A percentile compares a stretch with the other conserved stretches of the same genome.
Evolutionary conservation across 2,113 vertebrate genomes (phyloP).

Genomic region (Empidonax traillii): DNA sequence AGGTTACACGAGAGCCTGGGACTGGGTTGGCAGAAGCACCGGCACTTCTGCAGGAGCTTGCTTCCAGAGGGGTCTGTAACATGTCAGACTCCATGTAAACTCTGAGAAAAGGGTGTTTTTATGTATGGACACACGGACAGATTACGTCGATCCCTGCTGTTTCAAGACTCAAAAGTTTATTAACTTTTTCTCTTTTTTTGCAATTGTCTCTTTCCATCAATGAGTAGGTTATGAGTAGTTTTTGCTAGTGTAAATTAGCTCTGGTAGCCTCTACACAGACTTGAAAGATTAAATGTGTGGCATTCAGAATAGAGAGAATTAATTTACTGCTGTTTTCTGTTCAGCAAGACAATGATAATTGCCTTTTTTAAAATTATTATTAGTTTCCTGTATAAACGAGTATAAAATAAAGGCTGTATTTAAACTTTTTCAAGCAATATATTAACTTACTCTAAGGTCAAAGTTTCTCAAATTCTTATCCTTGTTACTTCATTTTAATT

Average conservation of each 20-base stretch:
- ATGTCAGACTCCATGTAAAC: fast-evolving
- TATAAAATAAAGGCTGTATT: background rate
- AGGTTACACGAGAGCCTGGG: background rate
- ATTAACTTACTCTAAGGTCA: background rate
- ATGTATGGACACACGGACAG: background rate
- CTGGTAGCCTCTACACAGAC: background rate
- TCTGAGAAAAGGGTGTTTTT: background rate
- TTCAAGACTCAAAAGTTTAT: background rate
- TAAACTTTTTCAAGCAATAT: background rate
- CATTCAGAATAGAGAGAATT: background rate
- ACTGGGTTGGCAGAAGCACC: background rate
- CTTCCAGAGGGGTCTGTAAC: fast-evolving
- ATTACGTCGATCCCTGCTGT: background rate
- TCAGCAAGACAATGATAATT: background rate
- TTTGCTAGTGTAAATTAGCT: background rate
- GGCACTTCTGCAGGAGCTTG: background rate
- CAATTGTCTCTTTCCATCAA: background rate
- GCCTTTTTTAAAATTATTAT: background rate
- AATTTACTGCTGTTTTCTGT: background rate
- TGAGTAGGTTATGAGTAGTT: background rate
- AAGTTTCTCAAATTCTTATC: background rate
- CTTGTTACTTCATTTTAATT: background rate
- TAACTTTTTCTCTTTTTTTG: background rate
- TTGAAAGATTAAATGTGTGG: background rate
- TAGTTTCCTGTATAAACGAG: background rate